Evolutionary conservation across 2,888 invertebrate species (phyloP), one percentile per base, ranked within the genome.

Genomic region (Stenotaenia linearis): DNA sequence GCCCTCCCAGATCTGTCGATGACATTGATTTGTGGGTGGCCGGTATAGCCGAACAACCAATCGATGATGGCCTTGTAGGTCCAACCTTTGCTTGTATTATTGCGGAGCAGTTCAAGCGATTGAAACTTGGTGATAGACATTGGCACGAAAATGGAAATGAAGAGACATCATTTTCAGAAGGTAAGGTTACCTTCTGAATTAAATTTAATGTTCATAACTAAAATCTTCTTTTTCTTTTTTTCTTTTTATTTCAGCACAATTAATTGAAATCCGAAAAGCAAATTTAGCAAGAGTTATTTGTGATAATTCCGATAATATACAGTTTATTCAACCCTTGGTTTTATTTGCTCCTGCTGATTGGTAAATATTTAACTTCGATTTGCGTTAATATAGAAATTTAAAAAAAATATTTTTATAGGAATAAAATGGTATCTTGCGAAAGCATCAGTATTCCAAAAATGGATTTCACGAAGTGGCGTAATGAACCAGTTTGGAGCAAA

Each of bases 241-340:
- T n/a, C n/a, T n/a, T n/a, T n/a, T n/a, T n/a, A n/a, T n/a, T n/a
- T n/a, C n/a, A 91, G 91, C 86, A 80, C 92, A 93, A 88, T 86
- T 93, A 77, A 85, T 88, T 74, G 91, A 93, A 86, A 88, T 93
- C 78, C 90, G 91, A 82, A 92, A 92, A 85, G 87, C 89, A 0
- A 90, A 91, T 0, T 85, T 93, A 83, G 89, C 92, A 0, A 88
- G 92, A 75, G 86, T 93, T 15, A 87, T 93, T 32, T 93, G 93
- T 83, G 92, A 93, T 85, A 93, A 93, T 85, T 89, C 90, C 35
- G 93, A 93, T 86, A 90, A 90, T 25, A 87, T 90, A 78, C 89
- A 91, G 40, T 84, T 92, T 4, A 85, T 86, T 81, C 87, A 87
- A 81, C 86, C 86, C 12, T 82, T 86, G 5, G 86, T 85, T 18